phyloP scores from a whole-genome alignment of 2,888 invertebrate genomes.

The Rhingia rostrata region DNA sequence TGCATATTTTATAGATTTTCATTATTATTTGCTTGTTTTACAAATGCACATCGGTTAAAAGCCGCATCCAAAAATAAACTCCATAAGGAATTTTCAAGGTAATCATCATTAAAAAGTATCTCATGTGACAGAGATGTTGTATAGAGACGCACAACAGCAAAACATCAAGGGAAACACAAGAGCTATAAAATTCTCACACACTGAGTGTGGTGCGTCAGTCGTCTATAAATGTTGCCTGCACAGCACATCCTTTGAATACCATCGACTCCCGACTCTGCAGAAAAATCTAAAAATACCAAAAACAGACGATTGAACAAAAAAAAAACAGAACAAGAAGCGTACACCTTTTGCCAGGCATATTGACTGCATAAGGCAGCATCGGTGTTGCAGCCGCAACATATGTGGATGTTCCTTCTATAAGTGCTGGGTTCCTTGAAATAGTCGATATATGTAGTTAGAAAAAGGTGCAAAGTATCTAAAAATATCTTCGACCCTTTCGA shows the following conservation, averaged over 20 bases:
- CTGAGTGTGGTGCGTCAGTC: slow-evolving; percentile 57
- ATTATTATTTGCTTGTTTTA: slow-evolving; percentile 46
- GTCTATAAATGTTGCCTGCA: slow-evolving; percentile 50
- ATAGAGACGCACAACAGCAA: background rate
- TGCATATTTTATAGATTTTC: slow-evolving; percentile 53
- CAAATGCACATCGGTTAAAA: slow-evolving; percentile 5
- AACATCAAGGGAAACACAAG: slow-evolving; percentile 19
- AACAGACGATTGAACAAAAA: background rate
- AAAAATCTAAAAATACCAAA: slow-evolving; percentile 69
- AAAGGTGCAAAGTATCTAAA: slow-evolving; percentile 71
- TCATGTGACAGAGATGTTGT: slow-evolving; percentile 57
- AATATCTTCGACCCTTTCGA: slow-evolving; percentile 32
- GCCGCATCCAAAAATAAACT: slow-evolving; percentile 48
- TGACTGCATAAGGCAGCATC: slow-evolving; percentile 55
- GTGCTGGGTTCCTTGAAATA: slow-evolving; percentile 45
- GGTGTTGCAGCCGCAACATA: slow-evolving; percentile 15
- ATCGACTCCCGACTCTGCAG: slow-evolving; percentile 51
- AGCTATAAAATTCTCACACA: slow-evolving; percentile 68
- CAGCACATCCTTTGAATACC: slow-evolving; percentile 65
- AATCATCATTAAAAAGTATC: slow-evolving; percentile 65
- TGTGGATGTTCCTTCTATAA: slow-evolving; percentile 23
- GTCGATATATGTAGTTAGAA: slow-evolving; percentile 58
- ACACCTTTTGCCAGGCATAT: slow-evolving; percentile 69
- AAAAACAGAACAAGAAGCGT: slow-evolving; percentile 11
- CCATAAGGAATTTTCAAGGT: slow-evolving; percentile 64